These are phyloP conservation scores for Cepaea hortensis DNA, from an alignment of 2,888 invertebrate genomes.

Conservation along the genomic window DNA sequence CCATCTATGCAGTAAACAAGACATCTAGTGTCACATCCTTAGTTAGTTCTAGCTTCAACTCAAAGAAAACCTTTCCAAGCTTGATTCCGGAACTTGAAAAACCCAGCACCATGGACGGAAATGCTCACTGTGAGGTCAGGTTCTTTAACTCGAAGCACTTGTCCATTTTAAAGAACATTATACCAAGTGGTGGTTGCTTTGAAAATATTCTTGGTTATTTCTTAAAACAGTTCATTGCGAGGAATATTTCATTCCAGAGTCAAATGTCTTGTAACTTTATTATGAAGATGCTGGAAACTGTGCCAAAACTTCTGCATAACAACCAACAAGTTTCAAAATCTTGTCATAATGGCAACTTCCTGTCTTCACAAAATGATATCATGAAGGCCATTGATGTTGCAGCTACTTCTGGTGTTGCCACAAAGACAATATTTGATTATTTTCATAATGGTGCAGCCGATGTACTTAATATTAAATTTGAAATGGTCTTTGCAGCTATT, in stretches of 20 bases:
- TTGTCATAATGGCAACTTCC: constrained; percentile 26
- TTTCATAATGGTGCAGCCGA: constrained; percentile 53
- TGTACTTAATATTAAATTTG: constrained; percentile 58
- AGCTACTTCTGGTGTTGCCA: constrained; percentile 32
- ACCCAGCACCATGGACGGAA: not conserved
- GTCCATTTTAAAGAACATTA: not conserved
- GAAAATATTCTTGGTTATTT: constrained; percentile 54
- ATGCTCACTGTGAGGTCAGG: not conserved
- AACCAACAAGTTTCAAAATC: constrained; percentile 31
- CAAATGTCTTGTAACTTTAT: constrained; percentile 48
- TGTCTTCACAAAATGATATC: constrained; percentile 30
- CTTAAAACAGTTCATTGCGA: constrained; percentile 40
- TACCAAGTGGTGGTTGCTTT: constrained; percentile 58
- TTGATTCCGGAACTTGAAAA: not conserved
- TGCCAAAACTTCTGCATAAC: constrained; percentile 52
- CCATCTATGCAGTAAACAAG: constrained; percentile 6
- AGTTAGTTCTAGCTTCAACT: no score
- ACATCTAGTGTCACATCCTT: not conserved
- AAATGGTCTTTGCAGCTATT: constrained; percentile 55
- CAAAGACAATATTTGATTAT: constrained; percentile 12
- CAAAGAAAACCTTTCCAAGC: not conserved
- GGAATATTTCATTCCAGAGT: constrained; percentile 27
- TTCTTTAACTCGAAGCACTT: not conserved
- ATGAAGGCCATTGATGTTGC: not conserved
- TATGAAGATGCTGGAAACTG: constrained; percentile 47